Percentiles rank a stretch among this genome's conserved stretches.
Evolutionary conservation across 2,113 vertebrate genomes (phyloP).

Genomic region (Pedionomus torquatus): DNA sequence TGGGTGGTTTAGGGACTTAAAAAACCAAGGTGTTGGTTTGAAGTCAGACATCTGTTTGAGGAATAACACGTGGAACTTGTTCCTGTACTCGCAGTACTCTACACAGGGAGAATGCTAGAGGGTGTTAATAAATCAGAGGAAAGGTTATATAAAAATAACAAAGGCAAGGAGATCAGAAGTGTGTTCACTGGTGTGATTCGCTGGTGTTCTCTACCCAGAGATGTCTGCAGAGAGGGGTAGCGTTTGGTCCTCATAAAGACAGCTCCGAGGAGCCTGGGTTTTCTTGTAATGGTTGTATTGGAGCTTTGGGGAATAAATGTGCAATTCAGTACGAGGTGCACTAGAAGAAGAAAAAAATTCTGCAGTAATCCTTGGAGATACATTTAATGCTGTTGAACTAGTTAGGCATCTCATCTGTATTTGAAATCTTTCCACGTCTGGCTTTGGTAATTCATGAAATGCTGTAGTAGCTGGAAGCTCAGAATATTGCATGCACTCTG

Average conservation of each 20-base stretch:
- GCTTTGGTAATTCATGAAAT: background rate
- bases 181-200: background rate
- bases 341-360: background rate
- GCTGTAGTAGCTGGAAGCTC: background rate
- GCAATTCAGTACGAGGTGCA: background rate
- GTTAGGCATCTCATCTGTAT: background rate
- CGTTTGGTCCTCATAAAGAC: rapidly evolving
- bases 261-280: background rate
- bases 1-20: background rate
- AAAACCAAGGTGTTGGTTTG: background rate
- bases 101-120: background rate
- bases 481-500: background rate
- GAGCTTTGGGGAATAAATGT: background rate
- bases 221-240: background rate
- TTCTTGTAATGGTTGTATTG: background rate
- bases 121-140: background rate
- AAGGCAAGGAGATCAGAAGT: background rate
- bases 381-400: background rate
- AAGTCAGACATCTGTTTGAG: background rate
- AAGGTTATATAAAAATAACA: background rate
- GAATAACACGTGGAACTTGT: rapidly evolving
- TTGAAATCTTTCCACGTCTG: background rate
- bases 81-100: background rate
- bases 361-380: background rate
- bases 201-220: background rate